phyloP scores from a whole-genome alignment of 2,113 vertebrate species.

The Pelusios castaneus region DNA sequence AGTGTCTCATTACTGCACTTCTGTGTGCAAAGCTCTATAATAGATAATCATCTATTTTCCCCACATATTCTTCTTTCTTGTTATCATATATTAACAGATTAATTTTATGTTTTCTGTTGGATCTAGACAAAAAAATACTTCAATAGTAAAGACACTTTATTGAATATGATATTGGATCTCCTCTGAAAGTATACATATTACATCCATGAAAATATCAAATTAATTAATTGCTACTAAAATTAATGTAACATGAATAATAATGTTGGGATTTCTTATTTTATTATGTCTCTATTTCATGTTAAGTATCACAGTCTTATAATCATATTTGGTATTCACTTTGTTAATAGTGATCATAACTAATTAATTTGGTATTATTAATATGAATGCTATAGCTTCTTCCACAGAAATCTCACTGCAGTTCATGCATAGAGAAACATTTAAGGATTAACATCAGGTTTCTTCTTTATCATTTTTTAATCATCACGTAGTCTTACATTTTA shows the following conservation, averaged over 20 bases:
- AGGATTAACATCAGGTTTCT: not conserved
- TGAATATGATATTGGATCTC: not conserved
- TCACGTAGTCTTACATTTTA: not conserved
- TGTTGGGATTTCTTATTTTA: not conserved
- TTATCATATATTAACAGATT: not conserved
- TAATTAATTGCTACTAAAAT: not conserved
- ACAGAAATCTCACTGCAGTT: not conserved
- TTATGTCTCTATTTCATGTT: not conserved
- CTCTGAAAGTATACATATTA: not conserved
- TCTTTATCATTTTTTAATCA: not conserved
- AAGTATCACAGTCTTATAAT: not conserved
- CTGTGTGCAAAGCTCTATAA: not conserved
- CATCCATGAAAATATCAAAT: rapidly evolving
- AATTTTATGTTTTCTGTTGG: not conserved
- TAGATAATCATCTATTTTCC: not conserved
- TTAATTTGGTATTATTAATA: not conserved
- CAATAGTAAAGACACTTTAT: rapidly evolving
- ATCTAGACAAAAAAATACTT: not conserved
- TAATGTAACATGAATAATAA: not conserved
- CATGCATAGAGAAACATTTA: not conserved
- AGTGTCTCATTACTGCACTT: not conserved
- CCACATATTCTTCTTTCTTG: not conserved
- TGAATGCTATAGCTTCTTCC: not conserved
- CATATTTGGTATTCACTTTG: not conserved
- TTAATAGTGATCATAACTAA: not conserved